phyloP scores from a whole-genome alignment of 2,888 invertebrate genomes.

The Platycnemis pennipes region DNA sequence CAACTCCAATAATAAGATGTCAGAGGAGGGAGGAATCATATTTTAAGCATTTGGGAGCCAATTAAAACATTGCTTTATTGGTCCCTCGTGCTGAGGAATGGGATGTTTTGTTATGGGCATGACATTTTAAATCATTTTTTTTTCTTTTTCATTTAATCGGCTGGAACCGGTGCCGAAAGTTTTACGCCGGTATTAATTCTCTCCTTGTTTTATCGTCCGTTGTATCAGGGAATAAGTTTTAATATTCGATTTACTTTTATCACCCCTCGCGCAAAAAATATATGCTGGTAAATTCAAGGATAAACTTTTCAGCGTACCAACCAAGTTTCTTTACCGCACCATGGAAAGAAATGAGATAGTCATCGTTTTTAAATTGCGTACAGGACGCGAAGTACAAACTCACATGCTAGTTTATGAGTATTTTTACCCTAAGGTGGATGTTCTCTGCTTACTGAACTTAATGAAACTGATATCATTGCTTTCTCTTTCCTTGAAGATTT shows the following conservation, averaged over 20 bases:
- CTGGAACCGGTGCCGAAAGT: not conserved
- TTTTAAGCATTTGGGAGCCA: conserved; percentile 19
- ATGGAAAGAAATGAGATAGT: not conserved
- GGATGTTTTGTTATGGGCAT: not conserved
- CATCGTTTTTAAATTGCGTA: not conserved
- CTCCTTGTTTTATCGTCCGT: not conserved
- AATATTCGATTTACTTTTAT: not conserved
- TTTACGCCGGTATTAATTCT: not conserved
- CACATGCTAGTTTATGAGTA: not conserved
- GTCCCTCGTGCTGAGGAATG: not conserved
- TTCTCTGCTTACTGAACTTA: not conserved
- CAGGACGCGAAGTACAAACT: not conserved
- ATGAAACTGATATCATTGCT: not conserved
- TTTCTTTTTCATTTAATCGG: not conserved
- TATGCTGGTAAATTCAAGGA: not conserved
- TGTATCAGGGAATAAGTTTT: not conserved
- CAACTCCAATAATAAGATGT: not conserved
- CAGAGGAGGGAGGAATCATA: not conserved
- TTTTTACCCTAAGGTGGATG: not conserved
- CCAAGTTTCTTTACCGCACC: not conserved
- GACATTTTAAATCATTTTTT: not conserved
- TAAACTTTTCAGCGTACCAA: not conserved
- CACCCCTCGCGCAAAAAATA: not conserved
- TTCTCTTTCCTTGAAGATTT: not conserved
- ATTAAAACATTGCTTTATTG: conserved; percentile 51